Conservation (phyloP, 2,113 vertebrate genomes). For the Perca flavescens region DNA sequence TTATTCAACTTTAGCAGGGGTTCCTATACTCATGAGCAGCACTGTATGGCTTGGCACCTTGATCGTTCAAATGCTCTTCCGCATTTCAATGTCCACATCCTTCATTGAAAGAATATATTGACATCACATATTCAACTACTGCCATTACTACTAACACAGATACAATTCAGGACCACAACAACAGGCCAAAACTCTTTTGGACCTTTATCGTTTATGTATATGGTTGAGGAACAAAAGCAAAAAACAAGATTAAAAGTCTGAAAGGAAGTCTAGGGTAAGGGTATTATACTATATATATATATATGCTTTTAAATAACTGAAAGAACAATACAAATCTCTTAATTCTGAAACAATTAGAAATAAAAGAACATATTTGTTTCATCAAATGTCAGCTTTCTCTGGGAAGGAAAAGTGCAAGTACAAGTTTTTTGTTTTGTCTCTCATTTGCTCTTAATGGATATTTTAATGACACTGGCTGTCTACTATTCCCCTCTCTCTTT, state of each 20-base stretch:
- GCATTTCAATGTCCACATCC: no score
- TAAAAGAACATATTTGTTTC: background rate
- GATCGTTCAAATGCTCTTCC: no score
- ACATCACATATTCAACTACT: background rate
- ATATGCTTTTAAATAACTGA: background rate
- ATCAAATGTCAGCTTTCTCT: constrained; percentile 1
- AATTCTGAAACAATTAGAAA: background rate
- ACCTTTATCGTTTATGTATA: background rate
- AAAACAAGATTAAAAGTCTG: background rate
- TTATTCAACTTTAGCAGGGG: no score
- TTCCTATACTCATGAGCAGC: no score
- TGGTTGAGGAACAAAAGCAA: background rate
- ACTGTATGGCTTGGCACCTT: no score
- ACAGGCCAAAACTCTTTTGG: background rate
- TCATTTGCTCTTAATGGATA: constrained; percentile 54
- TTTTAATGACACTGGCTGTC: constrained; percentile 44
- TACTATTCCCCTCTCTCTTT: constrained; percentile 9
- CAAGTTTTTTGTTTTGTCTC: constrained; percentile 24
- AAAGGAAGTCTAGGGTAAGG: background rate
- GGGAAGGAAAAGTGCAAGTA: constrained; percentile 13
- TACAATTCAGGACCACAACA: background rate
- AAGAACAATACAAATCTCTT: background rate
- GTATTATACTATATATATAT: no score
- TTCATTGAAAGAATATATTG: no score
- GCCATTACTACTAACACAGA: background rate